Evolutionary conservation across 1,140 invertebrate species (phyloP), one percentile per base, ranked within the genome.

Genomic region (Vanessa atalanta): DNA sequence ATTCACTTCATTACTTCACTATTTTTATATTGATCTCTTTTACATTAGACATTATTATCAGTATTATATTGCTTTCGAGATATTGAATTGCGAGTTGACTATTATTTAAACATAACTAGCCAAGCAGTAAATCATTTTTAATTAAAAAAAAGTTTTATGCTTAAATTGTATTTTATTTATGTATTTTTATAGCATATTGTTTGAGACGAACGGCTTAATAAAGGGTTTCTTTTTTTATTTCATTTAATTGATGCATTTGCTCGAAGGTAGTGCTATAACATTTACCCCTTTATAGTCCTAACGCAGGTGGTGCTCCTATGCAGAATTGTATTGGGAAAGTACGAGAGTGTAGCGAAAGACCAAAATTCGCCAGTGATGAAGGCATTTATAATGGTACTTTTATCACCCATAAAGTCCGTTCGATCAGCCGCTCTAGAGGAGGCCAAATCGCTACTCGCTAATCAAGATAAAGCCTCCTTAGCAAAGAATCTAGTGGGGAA

Each of bases 281-380:
- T 89, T 92, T 92, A 92, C 89, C 85, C 88, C 89, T 91, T 91
- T 90, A 91, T 89, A 92, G 93, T 93, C 83, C 86, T 93, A 86
- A 91, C 86, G 78, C 88, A 89, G 86, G 88, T 93, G 83, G 89
- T 88, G 85, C 80, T 86, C 79, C 82, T 93, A 78, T 93, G 92
- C 86, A 90, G 87, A 83, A 82, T 83, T 65, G 83, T 92, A n/a
- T 81, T 93, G 76, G 87, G 88, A 75, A 86, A 89, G 65, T 93
- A 93, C 81, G 75, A 69, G 47, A 83, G 50, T 76, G 86, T 91
- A 75, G 83, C 87, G 73, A 86, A 79, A 67, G 87, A 88, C 14
- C 79, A 80, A 68, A 80, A 78, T 51, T 89, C 89, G 3, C 85
- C 87, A 7, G 73, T 92, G 8, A 87, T 86, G 65, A 86, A 80